A percentile compares a stretch with the other conserved stretches of the same genome.
Conservation (phyloP, 2,113 vertebrate genomes). For the Tetrax tetrax region DNA sequence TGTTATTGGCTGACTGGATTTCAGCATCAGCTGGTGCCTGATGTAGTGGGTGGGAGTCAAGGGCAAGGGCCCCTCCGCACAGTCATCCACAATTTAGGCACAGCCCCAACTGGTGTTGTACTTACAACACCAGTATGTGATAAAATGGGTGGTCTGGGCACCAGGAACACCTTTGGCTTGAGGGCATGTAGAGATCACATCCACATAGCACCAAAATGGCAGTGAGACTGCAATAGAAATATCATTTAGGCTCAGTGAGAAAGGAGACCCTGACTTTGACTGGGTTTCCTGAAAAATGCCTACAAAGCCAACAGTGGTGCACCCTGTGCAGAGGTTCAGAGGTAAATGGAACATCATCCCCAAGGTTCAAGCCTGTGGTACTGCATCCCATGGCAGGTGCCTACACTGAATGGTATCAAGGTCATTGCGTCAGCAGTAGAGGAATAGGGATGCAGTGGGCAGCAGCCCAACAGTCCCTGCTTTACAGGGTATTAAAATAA, state of each 20-base stretch:
- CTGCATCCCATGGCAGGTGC: neutral
- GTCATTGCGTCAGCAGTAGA: neutral
- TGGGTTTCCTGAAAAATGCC: neutral
- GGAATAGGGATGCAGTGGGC: neutral
- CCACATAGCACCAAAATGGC: neutral
- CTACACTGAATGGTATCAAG: neutral
- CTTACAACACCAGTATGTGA: neutral
- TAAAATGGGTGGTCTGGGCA: neutral
- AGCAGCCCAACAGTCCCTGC: neutral
- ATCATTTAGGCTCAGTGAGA: neutral
- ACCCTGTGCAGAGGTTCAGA: neutral
- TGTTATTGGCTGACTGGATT: neutral
- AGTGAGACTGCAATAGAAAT: neutral
- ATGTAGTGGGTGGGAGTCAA: neutral
- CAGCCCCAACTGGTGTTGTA: neutral
- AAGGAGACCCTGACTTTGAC: neutral
- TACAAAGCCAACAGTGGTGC: neutral
- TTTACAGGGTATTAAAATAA: slow-evolving; percentile 1
- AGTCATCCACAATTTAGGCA: neutral
- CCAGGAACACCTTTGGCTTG: neutral
- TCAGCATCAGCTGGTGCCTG: neutral
- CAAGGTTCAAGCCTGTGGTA: neutral
- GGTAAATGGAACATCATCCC: neutral
- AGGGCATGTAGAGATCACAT: neutral
- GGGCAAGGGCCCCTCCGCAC: neutral